phyloP scores from a whole-genome alignment of 2,113 vertebrate species.

The Python bivittatus region DNA sequence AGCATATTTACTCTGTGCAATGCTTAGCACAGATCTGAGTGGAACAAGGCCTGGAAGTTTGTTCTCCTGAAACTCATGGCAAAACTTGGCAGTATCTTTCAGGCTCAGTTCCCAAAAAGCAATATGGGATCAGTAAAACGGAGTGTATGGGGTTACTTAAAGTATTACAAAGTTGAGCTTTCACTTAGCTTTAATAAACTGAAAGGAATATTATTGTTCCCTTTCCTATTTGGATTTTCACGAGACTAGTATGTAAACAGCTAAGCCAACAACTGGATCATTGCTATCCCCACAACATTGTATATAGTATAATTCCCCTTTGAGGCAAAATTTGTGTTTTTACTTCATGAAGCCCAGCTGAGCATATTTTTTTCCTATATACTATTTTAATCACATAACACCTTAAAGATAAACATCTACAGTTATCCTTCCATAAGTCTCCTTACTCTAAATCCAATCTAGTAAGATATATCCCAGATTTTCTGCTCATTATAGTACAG shows the following conservation, averaged over 20 bases:
- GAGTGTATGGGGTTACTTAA: neutral
- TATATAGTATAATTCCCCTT: neutral
- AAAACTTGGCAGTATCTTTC: neutral
- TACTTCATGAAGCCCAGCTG: neutral
- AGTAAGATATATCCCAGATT: neutral
- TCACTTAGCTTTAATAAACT: neutral
- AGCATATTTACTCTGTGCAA: neutral
- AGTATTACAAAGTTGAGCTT: neutral
- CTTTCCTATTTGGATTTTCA: neutral
- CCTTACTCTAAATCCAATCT: neutral
- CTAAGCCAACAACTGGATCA: neutral
- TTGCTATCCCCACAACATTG: neutral
- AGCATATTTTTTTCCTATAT: neutral
- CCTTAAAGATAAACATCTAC: neutral
- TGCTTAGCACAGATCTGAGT: neutral
- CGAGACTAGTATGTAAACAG: neutral
- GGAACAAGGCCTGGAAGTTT: neutral
- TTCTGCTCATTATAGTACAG: neutral
- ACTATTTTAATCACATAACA: neutral
- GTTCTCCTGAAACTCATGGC: neutral
- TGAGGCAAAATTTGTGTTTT: neutral
- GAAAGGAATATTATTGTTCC: neutral
- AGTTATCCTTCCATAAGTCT: neutral
- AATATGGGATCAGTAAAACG: neutral
- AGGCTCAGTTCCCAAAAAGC: neutral